Evolutionary conservation across 2,888 invertebrate species (phyloP), one percentile per base, ranked within the genome.

Genomic region (Caradrina kadenii): DNA sequence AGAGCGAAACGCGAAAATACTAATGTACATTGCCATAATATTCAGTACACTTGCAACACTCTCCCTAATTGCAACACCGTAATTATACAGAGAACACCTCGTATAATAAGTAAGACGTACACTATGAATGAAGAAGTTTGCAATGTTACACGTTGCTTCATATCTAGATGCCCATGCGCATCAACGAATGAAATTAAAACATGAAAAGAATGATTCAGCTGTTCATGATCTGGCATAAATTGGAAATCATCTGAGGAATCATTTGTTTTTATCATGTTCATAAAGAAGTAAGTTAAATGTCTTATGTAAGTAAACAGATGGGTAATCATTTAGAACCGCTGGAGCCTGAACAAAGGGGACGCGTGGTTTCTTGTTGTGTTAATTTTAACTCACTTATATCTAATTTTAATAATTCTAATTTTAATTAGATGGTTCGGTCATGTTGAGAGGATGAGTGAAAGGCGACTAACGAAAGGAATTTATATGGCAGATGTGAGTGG

Each of bases 61-160:
- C 58, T 67, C 72, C 80, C 80, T 83, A 83, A 84, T 87, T 84
- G 81, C 78, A 69, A 74, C 63, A 75, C 56, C 13, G 66, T 76
- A 79, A 77, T 85, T 85, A 82, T 75, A 76, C 56, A 74, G 76
- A 73, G 67, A 79, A 69, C 65, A 75, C 67, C 48, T 75, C 69
- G 22, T 73, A 35, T 73, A 76, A 67, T 76, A 66, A 65, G 66
- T 61, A 59, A 77, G 48, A 64, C 65, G 67, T 35, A 72, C 68
- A 49, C 49, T 74, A 58, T 69, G 74, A 69, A 71, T 79, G 71
- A 65, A 76, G 39, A 56, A 75, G 68, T 63, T 69, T 70, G 67
- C 52, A 48, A 64, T 26, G 26, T 26, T 26, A 3, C 26, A 26
- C 31, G 35, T 77, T 67, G 72, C 76, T 77, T 67, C 54, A 54